phyloP scores from a whole-genome alignment of 2,888 invertebrate species.

The Mactromeris polynyma region DNA sequence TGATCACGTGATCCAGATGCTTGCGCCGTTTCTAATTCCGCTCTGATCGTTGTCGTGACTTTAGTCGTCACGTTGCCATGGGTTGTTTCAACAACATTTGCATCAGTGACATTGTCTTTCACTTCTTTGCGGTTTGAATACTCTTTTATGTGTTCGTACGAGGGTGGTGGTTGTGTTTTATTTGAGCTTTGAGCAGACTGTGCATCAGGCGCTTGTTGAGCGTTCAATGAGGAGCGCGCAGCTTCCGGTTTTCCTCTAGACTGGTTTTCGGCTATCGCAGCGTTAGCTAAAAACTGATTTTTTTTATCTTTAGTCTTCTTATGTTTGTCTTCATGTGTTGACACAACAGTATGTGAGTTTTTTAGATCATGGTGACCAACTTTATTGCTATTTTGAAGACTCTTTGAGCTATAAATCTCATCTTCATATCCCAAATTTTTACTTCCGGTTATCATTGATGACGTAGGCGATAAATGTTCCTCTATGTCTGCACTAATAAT shows the following conservation, averaged over 20 bases:
- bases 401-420: slow-evolving; percentile 30
- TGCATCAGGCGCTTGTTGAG: neutral
- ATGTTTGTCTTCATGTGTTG: slow-evolving; percentile 59
- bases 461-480: slow-evolving; percentile 66
- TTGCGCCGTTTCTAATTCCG: slow-evolving; percentile 52
- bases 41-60: slow-evolving; percentile 47
- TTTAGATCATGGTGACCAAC: slow-evolving; percentile 29
- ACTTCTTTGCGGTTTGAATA: neutral
- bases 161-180: slow-evolving; percentile 23
- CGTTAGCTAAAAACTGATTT: slow-evolving; percentile 25
- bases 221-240: neutral
- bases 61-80: slow-evolving; percentile 26
- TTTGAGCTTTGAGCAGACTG: neutral
- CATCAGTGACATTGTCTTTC: neutral
- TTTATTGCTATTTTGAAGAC: slow-evolving; percentile 44
- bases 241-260: neutral
- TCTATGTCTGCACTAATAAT: slow-evolving; percentile 70
- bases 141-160: slow-evolving; percentile 1
- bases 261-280: neutral
- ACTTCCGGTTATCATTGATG: slow-evolving; percentile 62
- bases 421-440: slow-evolving; percentile 57
- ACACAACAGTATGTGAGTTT: slow-evolving; percentile 52
- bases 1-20: slow-evolving; percentile 43
- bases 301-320: slow-evolving; percentile 31
- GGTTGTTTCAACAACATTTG: slow-evolving; percentile 7